Base-by-base conservation (phyloP, 1,140 invertebrate genomes). In the Aphelinus certus region DNA sequence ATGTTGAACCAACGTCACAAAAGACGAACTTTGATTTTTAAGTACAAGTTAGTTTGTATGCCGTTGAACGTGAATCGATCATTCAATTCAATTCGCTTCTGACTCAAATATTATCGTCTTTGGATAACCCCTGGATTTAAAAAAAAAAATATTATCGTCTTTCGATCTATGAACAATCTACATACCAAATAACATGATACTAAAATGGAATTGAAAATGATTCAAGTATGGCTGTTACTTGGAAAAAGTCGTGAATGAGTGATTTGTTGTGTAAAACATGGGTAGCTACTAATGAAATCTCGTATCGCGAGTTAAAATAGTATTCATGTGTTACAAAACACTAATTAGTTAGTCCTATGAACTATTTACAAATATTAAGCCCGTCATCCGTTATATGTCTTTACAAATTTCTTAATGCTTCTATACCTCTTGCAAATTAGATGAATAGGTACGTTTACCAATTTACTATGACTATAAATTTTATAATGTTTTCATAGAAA, bases 181-280 rank as follows among this genome's bases (percentile, higher is more conserved):
- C 7, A 65, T 75, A 58, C 65, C 42, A 57, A 55, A 67, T 63
- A 63, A 68, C 3, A 62, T 42, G 7, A 67, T 61, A 49, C 62
- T 63, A 75, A 76, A 7, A 71, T 60, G 71, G 75, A 76, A 76
- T 76, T 76, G 73, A 70, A 58, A 70, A 65, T 58, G 48, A 45
- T 58, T 71, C 65, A 75, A 47, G 47, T 75, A 71, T 49, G 55
- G 55, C 51, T 75, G 60, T 66, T 60, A 55, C 43, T 70, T 65
- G 53, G 70, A 70, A 43, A 66, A 70, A 61, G 9, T 64, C 53
- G 70, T 9, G 61, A 66, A 74, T 70, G 53, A 75, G 48, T 70
- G 68, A 70, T 75, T 70, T 69, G 68, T 70, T 70, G 61, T 61
- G 42, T 43, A 68, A 46, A 42, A 49, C 45, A 45, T 61, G 42